Base-by-base conservation (phyloP, 2,113 vertebrate genomes). In the Chlamydotis undulata region DNA sequence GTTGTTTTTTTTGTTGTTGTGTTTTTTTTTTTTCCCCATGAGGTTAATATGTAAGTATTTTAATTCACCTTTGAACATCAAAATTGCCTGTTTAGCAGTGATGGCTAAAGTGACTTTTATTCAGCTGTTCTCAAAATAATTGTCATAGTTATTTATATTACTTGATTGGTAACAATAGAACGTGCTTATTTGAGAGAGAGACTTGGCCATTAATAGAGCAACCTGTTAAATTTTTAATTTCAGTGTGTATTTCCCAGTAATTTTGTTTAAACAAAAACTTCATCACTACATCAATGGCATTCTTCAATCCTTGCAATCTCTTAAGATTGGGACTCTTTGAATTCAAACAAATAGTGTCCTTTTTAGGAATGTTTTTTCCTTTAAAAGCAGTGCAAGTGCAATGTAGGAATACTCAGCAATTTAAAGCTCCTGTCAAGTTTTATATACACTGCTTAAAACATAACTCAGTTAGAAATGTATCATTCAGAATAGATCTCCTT, bases 401-500 rank as follows among this genome's bases (percentile, higher is more conserved):
- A 78, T 4, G 7, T 61, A 70, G 69, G 41, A 76, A 73, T 33
- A 14, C 17, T 71, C 56, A 94, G 82, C 73, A 61, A 9, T 81
- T 90, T 35, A 29, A 19, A 83, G 28, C 29, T 89, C 65, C 56
- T 84, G 69, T 60, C 86, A 78, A 76, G 76, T 71, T 87, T 95
- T 89, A 45, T 73, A 43, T 68, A 61, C 24, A 6, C 25, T 45
- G 67, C 49, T 83, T 78, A 39, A 77, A 87, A 55, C 39, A 85
- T 79, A 69, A 79, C 89, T 92, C 69, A 68, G 35, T 64, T 63
- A 37, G 49, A 89, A 96, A 92, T 45, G 28, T 56, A 60, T 90
- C 52, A 82, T 65, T 95, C 52, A 69, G 94, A 92, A 69, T 91
- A 56, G 81, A 53, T 82, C 52, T 93, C 21, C 52, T 83, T 83